phyloP scores from a whole-genome alignment of 2,797 vertebrate species.

The Onychomys torridus region DNA sequence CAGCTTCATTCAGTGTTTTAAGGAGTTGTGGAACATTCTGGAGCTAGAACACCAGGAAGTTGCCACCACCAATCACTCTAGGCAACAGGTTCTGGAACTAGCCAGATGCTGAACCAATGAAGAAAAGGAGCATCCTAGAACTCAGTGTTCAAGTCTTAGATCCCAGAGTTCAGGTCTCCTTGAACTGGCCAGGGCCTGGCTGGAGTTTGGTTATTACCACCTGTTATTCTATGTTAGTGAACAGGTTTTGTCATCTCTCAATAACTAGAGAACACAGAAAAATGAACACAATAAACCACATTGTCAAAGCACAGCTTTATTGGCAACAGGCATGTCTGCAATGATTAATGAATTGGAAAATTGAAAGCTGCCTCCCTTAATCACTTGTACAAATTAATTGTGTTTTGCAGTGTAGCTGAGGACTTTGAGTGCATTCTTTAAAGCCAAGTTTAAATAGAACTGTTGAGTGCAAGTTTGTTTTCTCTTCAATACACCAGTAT shows the following conservation, averaged over 20 bases:
- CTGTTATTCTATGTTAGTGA: too few species aligned
- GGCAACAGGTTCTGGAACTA: background rate
- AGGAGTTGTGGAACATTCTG: background rate
- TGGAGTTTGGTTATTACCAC: fast-evolving
- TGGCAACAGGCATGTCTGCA: background rate
- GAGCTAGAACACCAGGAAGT: background rate
- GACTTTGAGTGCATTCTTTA: conserved; percentile 22
- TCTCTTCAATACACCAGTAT: background rate
- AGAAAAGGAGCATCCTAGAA: background rate
- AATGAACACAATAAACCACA: background rate
- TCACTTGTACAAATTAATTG: conserved; percentile 38
- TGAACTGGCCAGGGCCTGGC: too few species aligned
- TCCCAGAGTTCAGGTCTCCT: background rate
- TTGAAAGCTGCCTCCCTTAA: background rate
- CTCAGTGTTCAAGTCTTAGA: background rate
- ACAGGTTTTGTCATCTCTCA: background rate
- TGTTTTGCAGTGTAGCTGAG: background rate
- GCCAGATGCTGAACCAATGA: background rate
- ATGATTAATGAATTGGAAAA: conserved; percentile 43
- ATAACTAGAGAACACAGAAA: background rate
- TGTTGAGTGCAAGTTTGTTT: background rate
- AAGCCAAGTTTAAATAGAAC: conserved; percentile 12
- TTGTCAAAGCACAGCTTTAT: background rate
- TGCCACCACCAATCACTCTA: too few species aligned
- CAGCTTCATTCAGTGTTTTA: background rate